Base-by-base conservation (phyloP, 2,113 vertebrate species). In the Phalacrocorax carbo region DNA sequence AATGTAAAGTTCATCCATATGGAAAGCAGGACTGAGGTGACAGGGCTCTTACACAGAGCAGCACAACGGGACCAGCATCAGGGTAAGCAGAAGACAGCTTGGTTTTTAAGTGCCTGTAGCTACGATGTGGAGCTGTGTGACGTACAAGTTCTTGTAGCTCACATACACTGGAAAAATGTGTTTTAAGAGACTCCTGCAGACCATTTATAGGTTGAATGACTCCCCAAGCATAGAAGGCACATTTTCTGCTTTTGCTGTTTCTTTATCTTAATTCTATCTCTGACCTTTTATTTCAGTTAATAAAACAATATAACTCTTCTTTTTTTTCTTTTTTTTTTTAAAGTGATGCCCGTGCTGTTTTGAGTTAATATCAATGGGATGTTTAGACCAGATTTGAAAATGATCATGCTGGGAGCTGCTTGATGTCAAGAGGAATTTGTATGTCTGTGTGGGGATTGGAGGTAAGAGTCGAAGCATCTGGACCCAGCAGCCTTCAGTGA, bases 311-410 rank as follows among this genome's bases (percentile, higher is more conserved):
- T 16, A 1, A 5, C 0, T 27, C 7, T 49, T 36, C 3, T 8
- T 29, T 20, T 65, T 76, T 8, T 29, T 20, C 61, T 76, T 40
- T 72, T 64, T 14, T 46, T 34, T 0, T 38, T 38, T 38, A n/a
- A 38, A 38, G 0, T 7, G 32, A 71, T 40, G 13, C 5, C 34
- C 0, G 2, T 0, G 0, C 3, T 0, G 0, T 68, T 79, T 91
- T 57, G 70, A 82, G 40, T 52, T 70, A 86, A 9, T 65, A 49
- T 46, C 0, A 0, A 54, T 57, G 17, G 30, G 36, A 85, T 75
- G 3, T 77, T 71, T 87, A 82, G 52, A 36, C 42, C 0, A 0
- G 21, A 54, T 85, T 91, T n/a, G 40, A 69, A 87, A 79, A 65
- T 10, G 0, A n/a, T 60, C 29, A 12, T 34, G 26, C 23, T 83